Conservation (phyloP, 2,113 vertebrate genomes). For the Mola mola region DNA sequence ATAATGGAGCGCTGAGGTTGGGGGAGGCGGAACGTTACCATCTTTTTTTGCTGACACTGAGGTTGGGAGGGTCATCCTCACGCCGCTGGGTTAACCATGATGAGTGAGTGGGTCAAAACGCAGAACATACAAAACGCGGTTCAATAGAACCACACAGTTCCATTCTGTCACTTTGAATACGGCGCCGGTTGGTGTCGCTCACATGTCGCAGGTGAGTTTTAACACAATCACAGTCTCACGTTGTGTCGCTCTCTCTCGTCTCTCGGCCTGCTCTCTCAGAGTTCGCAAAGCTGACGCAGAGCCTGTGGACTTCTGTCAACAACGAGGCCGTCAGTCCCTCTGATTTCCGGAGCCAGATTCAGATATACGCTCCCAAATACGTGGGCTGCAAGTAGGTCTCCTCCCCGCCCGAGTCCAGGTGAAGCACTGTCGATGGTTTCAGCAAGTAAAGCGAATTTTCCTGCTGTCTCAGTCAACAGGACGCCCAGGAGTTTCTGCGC, state of each 20-base stretch:
- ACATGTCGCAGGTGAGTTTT: too few relatives aligned
- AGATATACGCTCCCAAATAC: slow-evolving; percentile 92
- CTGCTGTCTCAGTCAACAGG: slow-evolving; percentile 87
- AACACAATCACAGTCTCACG: background rate
- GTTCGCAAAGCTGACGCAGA: slow-evolving; percentile 93
- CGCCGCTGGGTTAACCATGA: too few relatives aligned
- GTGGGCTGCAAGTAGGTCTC: slow-evolving; percentile 92
- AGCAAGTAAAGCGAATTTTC: background rate
- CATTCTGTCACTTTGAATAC: too few relatives aligned
- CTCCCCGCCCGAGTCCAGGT: too few relatives aligned
- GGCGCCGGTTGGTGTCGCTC: too few relatives aligned
- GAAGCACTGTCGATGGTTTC: background rate
- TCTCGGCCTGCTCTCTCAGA: slow-evolving; percentile 75
- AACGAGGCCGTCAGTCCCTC: slow-evolving; percentile 91
- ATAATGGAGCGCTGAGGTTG: too few relatives aligned
- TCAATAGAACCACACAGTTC: too few relatives aligned
- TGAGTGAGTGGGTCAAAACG: too few relatives aligned
- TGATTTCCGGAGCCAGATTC: slow-evolving; percentile 94
- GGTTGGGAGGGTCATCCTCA: too few relatives aligned
- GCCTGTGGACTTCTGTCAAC: slow-evolving; percentile 90
- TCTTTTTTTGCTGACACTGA: too few relatives aligned
- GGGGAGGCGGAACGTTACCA: too few relatives aligned
- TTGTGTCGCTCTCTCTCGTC: background rate
- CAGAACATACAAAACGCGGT: too few relatives aligned
- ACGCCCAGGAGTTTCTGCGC: slow-evolving; percentile 95